Evolutionary conservation across 2,797 vertebrate genomes (phyloP), one percentile per base, ranked within the genome.

Genomic region (Chiroxiphia lanceolata): DNA sequence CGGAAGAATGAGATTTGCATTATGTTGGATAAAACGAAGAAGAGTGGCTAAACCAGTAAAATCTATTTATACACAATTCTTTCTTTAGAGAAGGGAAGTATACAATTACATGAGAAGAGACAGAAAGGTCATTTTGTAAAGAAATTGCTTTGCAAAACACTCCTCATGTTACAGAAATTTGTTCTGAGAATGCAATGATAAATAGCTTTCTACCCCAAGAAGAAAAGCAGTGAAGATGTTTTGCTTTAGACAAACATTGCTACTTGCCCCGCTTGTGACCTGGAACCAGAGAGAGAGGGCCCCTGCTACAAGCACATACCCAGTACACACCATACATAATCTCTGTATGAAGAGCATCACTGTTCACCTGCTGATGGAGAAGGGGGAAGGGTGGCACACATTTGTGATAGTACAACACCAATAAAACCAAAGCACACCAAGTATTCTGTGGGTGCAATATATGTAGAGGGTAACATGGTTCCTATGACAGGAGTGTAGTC

Each of bases 261-360:
- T 89, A 18, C 15, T 85, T 83, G 15, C 27, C 10, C 26, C 0
- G 1, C 20, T 34, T 87, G 36, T 89, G 70, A 63, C 27, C 27
- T 67, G 22, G 25, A 61, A 76, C 22, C 10, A n/a, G 42, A 69
- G 38, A 31, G 15, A 20, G 13, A 36, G 36, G 16, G 22, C 11
- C 38, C 27, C 12, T 23, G 26, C 31, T 44, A 67, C 50, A 7
- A 59, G 6, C 18, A 26, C 11, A 17, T 17, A 40, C 2, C 5
- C 15, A 31, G 23, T 31, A 25, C 5, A 25, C 0, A 0, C 7
- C 40, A 17, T 14, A 33, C 4, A 25, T 15, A 21, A 36, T 20
- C 14, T 80, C 27, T 91, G 33, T 15, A 10, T 15, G 31, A 59
- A 53, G 19, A 64, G 7, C 3, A 11, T 20, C 75, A 13, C 21